Evolutionary conservation across 2,888 invertebrate genomes (phyloP).

Genomic region (Thecophora atra): DNA sequence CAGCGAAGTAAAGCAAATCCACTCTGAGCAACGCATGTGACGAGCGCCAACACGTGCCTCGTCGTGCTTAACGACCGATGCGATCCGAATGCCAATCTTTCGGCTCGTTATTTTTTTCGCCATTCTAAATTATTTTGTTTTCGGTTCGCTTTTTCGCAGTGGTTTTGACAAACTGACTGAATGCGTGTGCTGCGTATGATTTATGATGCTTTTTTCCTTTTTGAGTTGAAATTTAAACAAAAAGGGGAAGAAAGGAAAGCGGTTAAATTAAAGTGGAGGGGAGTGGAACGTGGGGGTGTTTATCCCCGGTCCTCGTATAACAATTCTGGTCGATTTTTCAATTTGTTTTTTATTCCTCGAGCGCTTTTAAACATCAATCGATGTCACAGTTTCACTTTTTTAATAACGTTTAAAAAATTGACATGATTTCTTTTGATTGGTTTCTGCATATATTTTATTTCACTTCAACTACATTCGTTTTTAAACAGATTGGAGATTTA

Average conservation of each 20-base stretch:
- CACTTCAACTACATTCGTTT: too few relatives aligned
- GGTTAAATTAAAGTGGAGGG: neutral
- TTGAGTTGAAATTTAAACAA: neutral
- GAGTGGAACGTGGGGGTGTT: too few relatives aligned
- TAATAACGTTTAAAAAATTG: too few relatives aligned
- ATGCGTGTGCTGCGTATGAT: conserved; percentile 11
- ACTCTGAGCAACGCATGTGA: neutral
- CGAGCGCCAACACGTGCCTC: conserved; percentile 10
- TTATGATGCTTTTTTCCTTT: conserved; percentile 4
- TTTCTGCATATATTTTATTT: too few relatives aligned
- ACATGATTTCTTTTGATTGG: too few relatives aligned
- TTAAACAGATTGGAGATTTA: too few relatives aligned
- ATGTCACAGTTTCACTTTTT: too few relatives aligned
- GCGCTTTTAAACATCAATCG: too few relatives aligned
- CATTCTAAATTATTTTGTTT: neutral
- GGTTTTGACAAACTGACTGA: conserved; percentile 4
- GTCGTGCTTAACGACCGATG: neutral
- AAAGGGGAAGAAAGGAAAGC: neutral
- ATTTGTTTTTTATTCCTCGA: too few relatives aligned
- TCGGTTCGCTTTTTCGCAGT: neutral
- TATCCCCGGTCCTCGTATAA: too few relatives aligned
- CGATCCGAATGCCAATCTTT: neutral
- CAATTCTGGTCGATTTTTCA: too few relatives aligned
- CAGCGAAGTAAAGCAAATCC: neutral
- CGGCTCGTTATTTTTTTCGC: neutral